Conservation (phyloP, 2,797 vertebrate genomes). For the Ctenochaetus hawaiiensis region DNA sequence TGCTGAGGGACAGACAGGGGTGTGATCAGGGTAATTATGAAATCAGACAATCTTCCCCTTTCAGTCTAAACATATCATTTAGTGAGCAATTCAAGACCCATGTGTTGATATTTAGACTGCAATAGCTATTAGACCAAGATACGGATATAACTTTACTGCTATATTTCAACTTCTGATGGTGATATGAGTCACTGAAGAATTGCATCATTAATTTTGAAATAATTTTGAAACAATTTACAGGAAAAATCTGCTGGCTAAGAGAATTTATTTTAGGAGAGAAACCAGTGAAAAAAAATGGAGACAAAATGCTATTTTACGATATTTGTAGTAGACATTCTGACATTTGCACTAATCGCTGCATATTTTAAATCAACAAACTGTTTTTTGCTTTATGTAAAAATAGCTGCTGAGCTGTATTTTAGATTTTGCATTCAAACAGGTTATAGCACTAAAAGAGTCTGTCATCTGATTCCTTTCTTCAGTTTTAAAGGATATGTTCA, state of each 20-base stretch:
- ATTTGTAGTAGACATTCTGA: no score
- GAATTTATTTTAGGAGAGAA: background rate
- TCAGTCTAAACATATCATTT: slow-evolving; percentile 81
- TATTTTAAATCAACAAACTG: background rate
- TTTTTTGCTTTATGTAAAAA: background rate
- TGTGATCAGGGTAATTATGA: slow-evolving; percentile 80
- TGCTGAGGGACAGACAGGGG: slow-evolving; percentile 71
- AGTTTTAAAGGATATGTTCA: slow-evolving; percentile 12
- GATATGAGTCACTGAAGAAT: slow-evolving; percentile 9
- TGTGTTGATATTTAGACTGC: slow-evolving; percentile 48
- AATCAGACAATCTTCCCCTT: slow-evolving; percentile 79
- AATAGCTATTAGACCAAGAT: slow-evolving; percentile 47
- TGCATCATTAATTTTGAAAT: background rate
- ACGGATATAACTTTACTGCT: slow-evolving; percentile 33
- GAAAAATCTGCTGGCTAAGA: background rate
- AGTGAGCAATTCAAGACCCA: slow-evolving; percentile 62
- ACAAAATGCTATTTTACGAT: no score
- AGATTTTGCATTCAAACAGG: slow-evolving; percentile 7
- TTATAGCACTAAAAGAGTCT: background rate
- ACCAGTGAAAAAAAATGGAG: background rate
- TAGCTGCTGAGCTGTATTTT: slow-evolving; percentile 4
- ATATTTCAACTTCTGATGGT: slow-evolving; percentile 24
- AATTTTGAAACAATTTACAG: background rate
- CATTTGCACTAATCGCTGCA: background rate
- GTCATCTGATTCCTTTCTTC: slow-evolving; percentile 1